Conservation (phyloP, 2,797 vertebrate genomes). For the Periophthalmus magnuspinnatus region DNA sequence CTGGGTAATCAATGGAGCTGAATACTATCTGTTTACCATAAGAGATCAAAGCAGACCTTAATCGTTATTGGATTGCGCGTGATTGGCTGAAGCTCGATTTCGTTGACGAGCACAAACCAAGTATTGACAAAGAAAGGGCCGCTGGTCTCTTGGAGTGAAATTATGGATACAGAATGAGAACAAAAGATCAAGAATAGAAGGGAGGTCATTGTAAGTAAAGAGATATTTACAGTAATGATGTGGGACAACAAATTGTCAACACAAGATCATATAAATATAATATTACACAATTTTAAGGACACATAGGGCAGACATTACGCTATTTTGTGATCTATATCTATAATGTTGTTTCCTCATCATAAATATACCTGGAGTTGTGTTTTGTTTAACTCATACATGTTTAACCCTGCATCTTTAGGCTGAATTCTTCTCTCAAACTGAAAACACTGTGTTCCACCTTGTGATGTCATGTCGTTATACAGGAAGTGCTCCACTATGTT, state of each 20-base stretch:
- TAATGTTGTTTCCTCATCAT: too few relatives aligned
- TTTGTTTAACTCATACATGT: too few relatives aligned
- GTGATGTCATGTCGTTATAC: too few relatives aligned
- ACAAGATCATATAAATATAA: neutral
- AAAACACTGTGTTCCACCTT: too few relatives aligned
- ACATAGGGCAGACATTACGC: too few relatives aligned
- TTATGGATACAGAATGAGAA: neutral
- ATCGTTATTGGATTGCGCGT: neutral
- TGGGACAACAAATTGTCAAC: neutral
- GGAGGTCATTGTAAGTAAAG: neutral
- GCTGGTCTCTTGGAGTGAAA: neutral
- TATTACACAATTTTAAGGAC: neutral
- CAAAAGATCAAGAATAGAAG: neutral
- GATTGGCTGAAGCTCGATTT: conserved; percentile 1
- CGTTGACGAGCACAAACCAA: neutral
- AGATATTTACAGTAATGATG: neutral
- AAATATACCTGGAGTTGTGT: too few relatives aligned
- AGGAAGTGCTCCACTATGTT: too few relatives aligned
- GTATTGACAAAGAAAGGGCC: neutral
- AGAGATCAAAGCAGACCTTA: neutral
- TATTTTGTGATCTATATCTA: too few relatives aligned
- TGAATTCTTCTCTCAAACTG: too few relatives aligned
- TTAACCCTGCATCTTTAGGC: too few relatives aligned
- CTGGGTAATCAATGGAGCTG: neutral
- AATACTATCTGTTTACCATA: too few relatives aligned